Evolutionary conservation across 2,888 invertebrate genomes (phyloP), one percentile per base, ranked within the genome.

Genomic region (Heliconius ismenius): DNA sequence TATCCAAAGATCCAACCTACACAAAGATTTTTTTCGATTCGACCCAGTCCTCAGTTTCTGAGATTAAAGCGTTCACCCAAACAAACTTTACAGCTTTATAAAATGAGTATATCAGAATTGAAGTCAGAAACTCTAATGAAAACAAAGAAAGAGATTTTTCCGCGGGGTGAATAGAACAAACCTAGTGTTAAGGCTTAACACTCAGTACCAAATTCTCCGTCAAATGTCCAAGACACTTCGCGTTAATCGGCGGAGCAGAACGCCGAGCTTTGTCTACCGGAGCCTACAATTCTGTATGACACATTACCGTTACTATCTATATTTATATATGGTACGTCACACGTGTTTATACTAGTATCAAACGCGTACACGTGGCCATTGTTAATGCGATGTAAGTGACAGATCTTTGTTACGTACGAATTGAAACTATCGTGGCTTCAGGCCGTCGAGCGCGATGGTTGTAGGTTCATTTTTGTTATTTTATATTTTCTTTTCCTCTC

Each of bases 261-360:
- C 49, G 49, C 49, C 49, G 18, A 21, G 7, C 7, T 49, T 49
- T 49, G 49, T 49, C 21, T 7, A 9, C 18, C 18, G 9, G 3
- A 49, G 18, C 49, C 49, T 49, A 49, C 7, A 49, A 9, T 21
- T 49, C 18, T 18, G 9, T 18, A 4, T 49, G 49, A 49, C 7
- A 49, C 21, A 49, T 49, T 21, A 2, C 49, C 21, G 21, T 21
- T 21, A 49, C 21, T 28, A 62, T 28, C 62, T 62, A 62, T 62
- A 62, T 62, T 62, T 62, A 62, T 62, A 26, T 62, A 26, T 15
- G 26, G 26, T 62, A 62, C 62, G 62, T 62, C 62, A 62, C 60
- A 26, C 24, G 26, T 62, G 62, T 62, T 62, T 26, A 62, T 62
- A 62, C 7, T 62, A 62, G 26, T 58, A n/a, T 58, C 58, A n/a